Base-by-base conservation (phyloP, 2,888 invertebrate species). In the Camponotus fellah region DNA sequence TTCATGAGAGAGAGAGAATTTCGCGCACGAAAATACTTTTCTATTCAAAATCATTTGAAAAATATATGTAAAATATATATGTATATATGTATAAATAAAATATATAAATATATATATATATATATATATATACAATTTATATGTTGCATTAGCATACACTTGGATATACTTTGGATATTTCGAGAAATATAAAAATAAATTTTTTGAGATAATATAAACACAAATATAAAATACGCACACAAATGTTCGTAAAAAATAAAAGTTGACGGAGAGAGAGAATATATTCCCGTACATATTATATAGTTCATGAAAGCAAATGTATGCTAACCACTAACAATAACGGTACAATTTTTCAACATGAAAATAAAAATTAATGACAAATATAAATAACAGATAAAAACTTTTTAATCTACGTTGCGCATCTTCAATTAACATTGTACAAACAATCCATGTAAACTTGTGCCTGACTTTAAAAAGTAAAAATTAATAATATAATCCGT, bases 1-100 rank as follows among this genome's bases (percentile, higher is more conserved):
- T 49, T 46, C 32, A 40, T 17, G 26, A 40, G 26, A 3, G 56
- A 26, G 26, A 26, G 26, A 26, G 26, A 26, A 26, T 26, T 26
- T 12, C 14, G 21, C 34, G 21, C 62, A n/a, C 46, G 37, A 21
- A 9, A 62, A 72, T 72, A 72, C 58, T 58, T 71, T 3, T 0
- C 53, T 72, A 17, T 72, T 72, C 26, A 17, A 40, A 40, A 72
- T 58, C 34, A 26, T 5, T 10, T 6, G 34, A 46, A 26, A 75
- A 21, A 40, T 40, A 60, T 5, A 21, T 14, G 9, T 4, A 14
- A 26, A 58, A 58, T 60, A 58, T 9, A 10, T 26, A 26, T 58
- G 14, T 26, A 46, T 17, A 75, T 21, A 40, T 40, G 43, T 26
- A 68, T 4, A 21, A 9, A 14, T 4, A 14, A 17, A 58, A 58